Conservation (phyloP, 2,797 vertebrate species). For the Pangasius larnaudii region DNA sequence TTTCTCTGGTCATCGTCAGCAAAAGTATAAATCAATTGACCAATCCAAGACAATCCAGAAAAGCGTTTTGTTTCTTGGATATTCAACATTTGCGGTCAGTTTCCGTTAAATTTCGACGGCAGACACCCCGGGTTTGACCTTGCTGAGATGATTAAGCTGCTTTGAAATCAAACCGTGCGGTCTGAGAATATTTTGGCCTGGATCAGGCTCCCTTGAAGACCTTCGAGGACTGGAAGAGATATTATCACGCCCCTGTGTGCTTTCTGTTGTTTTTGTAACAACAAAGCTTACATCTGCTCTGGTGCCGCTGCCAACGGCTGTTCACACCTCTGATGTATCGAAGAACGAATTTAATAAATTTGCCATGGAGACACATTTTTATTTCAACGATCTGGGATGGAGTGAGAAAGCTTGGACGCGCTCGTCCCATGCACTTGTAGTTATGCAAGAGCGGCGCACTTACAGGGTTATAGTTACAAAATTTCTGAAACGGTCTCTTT, state of each 20-base stretch:
- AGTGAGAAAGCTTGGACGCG: slow-evolving; percentile 35
- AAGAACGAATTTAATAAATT: slow-evolving; percentile 54
- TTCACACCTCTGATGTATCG: slow-evolving; percentile 54
- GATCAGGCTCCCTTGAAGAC: slow-evolving; percentile 48
- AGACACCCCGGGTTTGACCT: slow-evolving; percentile 44
- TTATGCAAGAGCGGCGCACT: slow-evolving; percentile 3
- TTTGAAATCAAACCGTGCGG: slow-evolving; percentile 71
- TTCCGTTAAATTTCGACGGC: slow-evolving; percentile 26
- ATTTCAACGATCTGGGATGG: slow-evolving; percentile 29
- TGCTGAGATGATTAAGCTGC: slow-evolving; percentile 59
- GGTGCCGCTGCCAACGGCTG: slow-evolving; percentile 45
- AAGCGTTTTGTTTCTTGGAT: slow-evolving; percentile 15
- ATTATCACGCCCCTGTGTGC: slow-evolving; percentile 49
- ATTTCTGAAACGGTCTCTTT: not conserved
- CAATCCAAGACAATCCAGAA: slow-evolving; percentile 18
- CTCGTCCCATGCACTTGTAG: slow-evolving; percentile 23
- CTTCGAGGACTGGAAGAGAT: slow-evolving; percentile 44
- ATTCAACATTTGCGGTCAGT: slow-evolving; percentile 30
- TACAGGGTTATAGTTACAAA: not conserved
- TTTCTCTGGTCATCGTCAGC: not conserved
- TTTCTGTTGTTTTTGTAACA: slow-evolving; percentile 51
- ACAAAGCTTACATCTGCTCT: slow-evolving; percentile 44
- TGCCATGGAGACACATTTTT: slow-evolving; percentile 43
- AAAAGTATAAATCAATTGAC: slow-evolving; percentile 10
- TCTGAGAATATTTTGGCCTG: slow-evolving; percentile 64